Base-by-base conservation (phyloP, 2,797 vertebrate species). In the Manis crassicaudata region DNA sequence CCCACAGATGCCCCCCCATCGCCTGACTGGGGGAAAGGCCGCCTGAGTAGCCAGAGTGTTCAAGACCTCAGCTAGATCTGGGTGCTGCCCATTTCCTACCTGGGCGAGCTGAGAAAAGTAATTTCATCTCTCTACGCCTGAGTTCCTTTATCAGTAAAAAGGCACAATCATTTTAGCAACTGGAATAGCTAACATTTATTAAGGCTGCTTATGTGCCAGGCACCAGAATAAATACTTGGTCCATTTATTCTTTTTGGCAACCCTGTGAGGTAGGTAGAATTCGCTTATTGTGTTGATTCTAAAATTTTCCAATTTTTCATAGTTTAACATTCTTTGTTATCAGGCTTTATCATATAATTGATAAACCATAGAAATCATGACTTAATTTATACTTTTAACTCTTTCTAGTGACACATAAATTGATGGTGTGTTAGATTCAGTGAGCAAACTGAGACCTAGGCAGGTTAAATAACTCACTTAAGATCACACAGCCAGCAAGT, bases 1-100 rank as follows among this genome's bases (percentile, higher is more conserved):
- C 37, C 27, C 43, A 46, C 5, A 5, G 5, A 10, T 23, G 23
- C 62, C 11, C 11, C 12, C 60, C 35, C 14, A 73, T 79, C 43
- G 17, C 13, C 21, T 0, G 0, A 4, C 18, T 35, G 1, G 7
- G 27, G 3, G 13, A 46, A 0, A 65, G 21, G 40, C 14, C 35
- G 11, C 37, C 37, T 13, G 21, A 54, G 40, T 17, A 52, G 12
- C n/a, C 0, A 3, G 7, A 65, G 6, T 29, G 7, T 46, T 43
- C 37, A 58, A 50, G 82, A 72, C 83, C 81, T 63, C 9, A 4
- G 37, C 25, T 52, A 35, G 18, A 56, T 18, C 12, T 37, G 27
- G 3, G 25, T 3, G 35, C 20, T 25, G 20, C 58, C 27, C 2
- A 40, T 43, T 32, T 80, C 73, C 56, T 58, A 21, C 54, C 76